phyloP scores from a whole-genome alignment of 2,888 invertebrate species.

The Melieria crassipennis region DNA sequence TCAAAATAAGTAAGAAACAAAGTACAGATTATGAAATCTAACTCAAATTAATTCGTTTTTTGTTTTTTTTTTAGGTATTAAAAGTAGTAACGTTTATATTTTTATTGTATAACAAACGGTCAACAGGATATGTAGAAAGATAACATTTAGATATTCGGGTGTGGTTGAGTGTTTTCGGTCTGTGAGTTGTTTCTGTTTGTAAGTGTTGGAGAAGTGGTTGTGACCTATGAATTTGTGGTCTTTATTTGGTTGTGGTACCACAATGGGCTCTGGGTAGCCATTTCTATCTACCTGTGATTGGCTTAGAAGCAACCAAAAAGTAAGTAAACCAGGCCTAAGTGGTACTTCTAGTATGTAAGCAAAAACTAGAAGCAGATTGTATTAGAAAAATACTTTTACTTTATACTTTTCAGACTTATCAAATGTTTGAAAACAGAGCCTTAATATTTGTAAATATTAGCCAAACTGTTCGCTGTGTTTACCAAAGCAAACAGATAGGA shows the following conservation, averaged over 20 bases:
- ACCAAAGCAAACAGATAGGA: too few species aligned
- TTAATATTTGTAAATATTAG: too few species aligned
- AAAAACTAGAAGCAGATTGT: too few species aligned
- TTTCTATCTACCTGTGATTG: too few species aligned
- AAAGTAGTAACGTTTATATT: conserved; percentile 34
- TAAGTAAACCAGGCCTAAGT: too few species aligned
- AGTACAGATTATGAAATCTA: conserved; percentile 7
- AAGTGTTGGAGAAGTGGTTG: conserved; percentile 9
- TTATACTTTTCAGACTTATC: too few species aligned
- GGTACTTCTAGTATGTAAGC: too few species aligned
- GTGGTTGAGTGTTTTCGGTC: conserved; percentile 7
- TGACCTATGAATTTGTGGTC: conserved; percentile 21
- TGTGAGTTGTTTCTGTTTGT: conserved; percentile 12
- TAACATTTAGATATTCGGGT: conserved; percentile 9
- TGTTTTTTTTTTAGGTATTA: conserved; percentile 17
- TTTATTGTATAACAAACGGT: conserved; percentile 52
- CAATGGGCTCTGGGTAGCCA: too few species aligned
- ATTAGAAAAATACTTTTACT: too few species aligned
- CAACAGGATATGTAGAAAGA: conserved; percentile 57
- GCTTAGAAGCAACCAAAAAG: too few species aligned
- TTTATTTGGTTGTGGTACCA: conserved; percentile 20
- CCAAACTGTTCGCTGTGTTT: too few species aligned
- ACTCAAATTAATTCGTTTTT: conserved; percentile 25
- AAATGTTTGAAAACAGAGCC: too few species aligned
- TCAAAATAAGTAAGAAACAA: conserved; percentile 25